phyloP scores from a whole-genome alignment of 2,888 invertebrate genomes.

The Palloptera scutellata region DNA sequence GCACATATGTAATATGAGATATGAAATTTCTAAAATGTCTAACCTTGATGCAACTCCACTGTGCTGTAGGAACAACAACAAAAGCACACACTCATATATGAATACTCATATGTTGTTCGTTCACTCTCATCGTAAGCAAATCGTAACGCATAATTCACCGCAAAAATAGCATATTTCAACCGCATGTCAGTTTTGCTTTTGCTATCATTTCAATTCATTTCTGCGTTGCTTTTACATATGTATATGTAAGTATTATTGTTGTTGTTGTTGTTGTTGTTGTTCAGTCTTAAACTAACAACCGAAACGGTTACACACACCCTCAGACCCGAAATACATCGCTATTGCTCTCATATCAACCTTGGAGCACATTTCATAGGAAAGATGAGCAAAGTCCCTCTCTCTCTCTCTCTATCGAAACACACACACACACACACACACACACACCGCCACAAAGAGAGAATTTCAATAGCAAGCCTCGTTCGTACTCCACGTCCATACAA shows the following conservation, averaged over 20 bases:
- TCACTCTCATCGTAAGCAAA: neutral
- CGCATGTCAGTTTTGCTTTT: slow-evolving; percentile 22
- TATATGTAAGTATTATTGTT: too few species aligned
- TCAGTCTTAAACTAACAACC: too few species aligned
- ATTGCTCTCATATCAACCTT: too few species aligned
- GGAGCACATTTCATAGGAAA: too few species aligned
- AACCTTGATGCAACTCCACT: neutral
- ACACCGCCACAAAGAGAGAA: neutral
- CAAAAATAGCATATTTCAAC: slow-evolving; percentile 27
- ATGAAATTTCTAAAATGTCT: neutral
- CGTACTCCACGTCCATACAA: neutral
- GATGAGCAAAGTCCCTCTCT: too few species aligned
- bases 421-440: neutral
- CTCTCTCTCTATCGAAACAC: neutral
- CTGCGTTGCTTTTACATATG: neutral
- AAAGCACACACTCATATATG: neutral
- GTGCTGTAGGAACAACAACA: neutral
- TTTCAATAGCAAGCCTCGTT: neutral
- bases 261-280: too few species aligned
- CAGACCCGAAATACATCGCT: too few species aligned
- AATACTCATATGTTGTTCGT: too few species aligned
- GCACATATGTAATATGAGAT: too few species aligned
- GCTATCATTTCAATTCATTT: slow-evolving; percentile 29
- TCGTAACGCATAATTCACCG: slow-evolving; percentile 28
- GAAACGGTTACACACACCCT: too few species aligned